Base-by-base conservation (phyloP, 2,113 vertebrate species). In the Dasyornis broadbenti region DNA sequence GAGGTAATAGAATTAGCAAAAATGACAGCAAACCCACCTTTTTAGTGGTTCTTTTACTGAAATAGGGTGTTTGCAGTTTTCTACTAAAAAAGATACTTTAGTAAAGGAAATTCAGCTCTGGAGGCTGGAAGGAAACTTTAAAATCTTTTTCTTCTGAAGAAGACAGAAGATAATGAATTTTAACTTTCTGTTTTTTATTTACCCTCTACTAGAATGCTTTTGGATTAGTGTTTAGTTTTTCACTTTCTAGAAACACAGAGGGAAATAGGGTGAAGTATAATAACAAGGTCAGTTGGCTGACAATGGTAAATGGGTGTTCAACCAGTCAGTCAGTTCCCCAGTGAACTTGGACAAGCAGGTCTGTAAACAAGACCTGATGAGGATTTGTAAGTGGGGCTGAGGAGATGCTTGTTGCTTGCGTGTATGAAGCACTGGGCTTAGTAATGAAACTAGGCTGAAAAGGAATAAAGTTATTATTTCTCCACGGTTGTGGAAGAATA, bases 1-100 rank as follows among this genome's bases (percentile, higher is more conserved):
- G 63, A 86, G 33, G 21, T 80, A 94, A 93, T 79, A 87, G 82
- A 96, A 96, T 93, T 85, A 95, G n/a, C 61, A 49, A 57, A 92
- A 91, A 87, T 82, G 70, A 90, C 75, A 94, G 85, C 44, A 96
- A 93, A 44, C 63, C 75, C 85, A 95, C 75, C 33, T 56, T 77
- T 90, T 82, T 49, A 63, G 71, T 57, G 33, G 85, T 65, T 94
- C 40, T 49, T 91, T 85, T 60, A 90, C 82, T 85, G 87, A 95
- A 90, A 94, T 24, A 76, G 18, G 8, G 19, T 84, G 33, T 87
- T 96, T 61, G 53, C 82, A 82, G 66, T 82, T 92, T 94, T 90
- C 78, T 88, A 23, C 63, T 79, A 61, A 72, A 71, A 89, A 82
- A 61, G 28, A 40, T 69, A 61, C 15, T 79, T 93, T 7, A 76